Evolutionary conservation across 2,888 invertebrate species (phyloP).

Genomic region (Beris chalybata): DNA sequence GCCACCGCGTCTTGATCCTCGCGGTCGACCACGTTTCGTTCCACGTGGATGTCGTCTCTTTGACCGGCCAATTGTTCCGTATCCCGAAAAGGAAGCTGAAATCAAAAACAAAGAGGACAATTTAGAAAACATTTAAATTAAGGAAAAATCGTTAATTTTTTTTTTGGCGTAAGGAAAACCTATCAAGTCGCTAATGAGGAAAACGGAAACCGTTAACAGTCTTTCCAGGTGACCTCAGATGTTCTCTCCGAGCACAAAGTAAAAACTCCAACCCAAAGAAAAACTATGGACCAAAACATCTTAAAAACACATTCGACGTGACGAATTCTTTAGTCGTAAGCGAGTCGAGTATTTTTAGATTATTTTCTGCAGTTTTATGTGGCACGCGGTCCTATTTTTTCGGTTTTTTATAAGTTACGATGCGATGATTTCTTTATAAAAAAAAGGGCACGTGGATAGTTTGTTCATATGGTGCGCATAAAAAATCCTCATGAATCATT

Average conservation of each 20-base stretch:
- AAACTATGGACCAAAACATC: slow-evolving; percentile 1
- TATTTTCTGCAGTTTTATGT: slow-evolving; percentile 16
- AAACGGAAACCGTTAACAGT: slow-evolving; percentile 15
- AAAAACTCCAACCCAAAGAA: background rate
- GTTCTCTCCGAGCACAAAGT: background rate
- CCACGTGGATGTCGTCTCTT: slow-evolving; percentile 59
- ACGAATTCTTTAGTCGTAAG: slow-evolving; percentile 15
- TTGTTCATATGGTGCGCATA: background rate
- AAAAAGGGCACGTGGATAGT: slow-evolving; percentile 22
- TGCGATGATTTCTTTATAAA: background rate
- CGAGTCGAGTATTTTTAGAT: slow-evolving; percentile 2
- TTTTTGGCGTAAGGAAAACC: background rate
- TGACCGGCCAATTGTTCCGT: slow-evolving; percentile 49
- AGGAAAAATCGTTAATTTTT: background rate
- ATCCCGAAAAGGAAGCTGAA: slow-evolving; percentile 47
- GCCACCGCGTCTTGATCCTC: slow-evolving; percentile 69
- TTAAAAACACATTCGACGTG: slow-evolving; percentile 5
- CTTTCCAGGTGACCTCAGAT: slow-evolving; percentile 28
- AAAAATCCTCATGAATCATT: slow-evolving; percentile 24
- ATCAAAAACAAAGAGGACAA: slow-evolving; percentile 23
- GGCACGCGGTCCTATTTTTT: slow-evolving; percentile 9
- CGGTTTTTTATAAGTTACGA: background rate
- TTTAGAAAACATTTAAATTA: background rate
- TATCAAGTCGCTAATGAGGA: background rate
- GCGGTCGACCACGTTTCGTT: slow-evolving; percentile 72